A percentile compares a stretch with the other conserved stretches of the same genome.
These are phyloP conservation scores for Sinocyclocheilus grahami DNA, from an alignment of 2,113 vertebrate species.

Conservation along the genomic window DNA sequence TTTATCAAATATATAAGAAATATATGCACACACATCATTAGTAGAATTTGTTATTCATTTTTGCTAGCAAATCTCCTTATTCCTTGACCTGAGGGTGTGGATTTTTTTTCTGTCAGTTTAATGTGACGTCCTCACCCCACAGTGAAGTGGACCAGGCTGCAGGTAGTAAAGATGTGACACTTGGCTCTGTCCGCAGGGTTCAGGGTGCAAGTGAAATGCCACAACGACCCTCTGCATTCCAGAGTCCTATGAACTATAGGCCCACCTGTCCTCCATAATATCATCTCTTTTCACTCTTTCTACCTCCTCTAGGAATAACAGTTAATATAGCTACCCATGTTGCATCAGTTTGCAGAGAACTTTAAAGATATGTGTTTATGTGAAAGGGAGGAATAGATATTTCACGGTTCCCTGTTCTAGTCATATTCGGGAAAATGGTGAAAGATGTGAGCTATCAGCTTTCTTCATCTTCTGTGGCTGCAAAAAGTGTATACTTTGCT, in stretches of 20 bases:
- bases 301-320: background rate
- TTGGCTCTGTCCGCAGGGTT: conserved; percentile 58
- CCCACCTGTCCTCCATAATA: conserved; percentile 63
- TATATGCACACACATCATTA: no score
- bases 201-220: conserved; percentile 77
- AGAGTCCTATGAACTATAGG: conserved; percentile 72
- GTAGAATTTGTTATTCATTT: background rate
- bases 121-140: conserved; percentile 45
- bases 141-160: conserved; percentile 51
- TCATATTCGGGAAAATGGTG: conserved; percentile 3
- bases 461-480: background rate
- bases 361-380: background rate
- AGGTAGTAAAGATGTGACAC: conserved; percentile 52
- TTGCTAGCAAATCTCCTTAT: background rate
- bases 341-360: background rate
- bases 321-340: background rate
- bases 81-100: background rate
- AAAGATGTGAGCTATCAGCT: conserved; percentile 19
- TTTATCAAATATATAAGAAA: no score
- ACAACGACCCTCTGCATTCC: conserved; percentile 71
- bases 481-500: background rate
- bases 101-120: conserved; percentile 37
- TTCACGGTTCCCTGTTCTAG: background rate
- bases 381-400: conserved; percentile 23
- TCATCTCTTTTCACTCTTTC: conserved; percentile 56